phyloP scores from a whole-genome alignment of 2,888 invertebrate species.

The Nemotelus pantherinus region DNA sequence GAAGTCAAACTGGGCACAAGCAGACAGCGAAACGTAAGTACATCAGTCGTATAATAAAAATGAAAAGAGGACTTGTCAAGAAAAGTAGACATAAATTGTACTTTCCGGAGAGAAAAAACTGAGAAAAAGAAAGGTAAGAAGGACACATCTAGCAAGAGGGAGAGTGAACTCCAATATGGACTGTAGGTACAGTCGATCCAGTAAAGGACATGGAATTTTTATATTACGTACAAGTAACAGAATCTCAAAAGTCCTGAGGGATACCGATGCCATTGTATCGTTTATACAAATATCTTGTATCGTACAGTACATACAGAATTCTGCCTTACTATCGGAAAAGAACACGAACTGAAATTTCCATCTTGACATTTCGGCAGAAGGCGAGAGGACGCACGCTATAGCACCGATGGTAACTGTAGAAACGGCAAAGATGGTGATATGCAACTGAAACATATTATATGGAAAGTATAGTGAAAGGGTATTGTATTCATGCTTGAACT shows the following conservation, averaged over 20 bases:
- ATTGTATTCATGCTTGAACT: not conserved
- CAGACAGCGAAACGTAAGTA: conserved; percentile 14
- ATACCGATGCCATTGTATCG: conserved; percentile 22
- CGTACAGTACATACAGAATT: not conserved
- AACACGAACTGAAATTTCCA: conserved; percentile 21
- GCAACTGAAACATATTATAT: conserved; percentile 2
- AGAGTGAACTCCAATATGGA: no score
- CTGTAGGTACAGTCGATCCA: not conserved
- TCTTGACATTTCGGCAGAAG: conserved; percentile 10
- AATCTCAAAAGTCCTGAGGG: not conserved
- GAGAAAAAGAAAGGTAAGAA: conserved; percentile 34
- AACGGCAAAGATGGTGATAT: not conserved
- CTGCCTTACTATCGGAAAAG: conserved; percentile 10
- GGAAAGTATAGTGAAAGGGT: not conserved
- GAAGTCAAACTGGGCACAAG: conserved; percentile 7
- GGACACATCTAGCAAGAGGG: not conserved
- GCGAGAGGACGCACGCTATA: not conserved
- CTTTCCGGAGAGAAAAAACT: conserved; percentile 2
- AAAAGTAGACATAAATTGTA: conserved; percentile 49
- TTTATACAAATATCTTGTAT: conserved; percentile 1
- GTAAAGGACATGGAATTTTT: conserved; percentile 48
- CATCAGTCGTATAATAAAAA: conserved; percentile 47
- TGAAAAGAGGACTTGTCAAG: conserved; percentile 49
- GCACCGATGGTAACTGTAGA: not conserved
- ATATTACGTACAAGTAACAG: conserved; percentile 47